These are phyloP conservation scores for Micrasema longulum DNA, from an alignment of 1,140 invertebrate species.

Conservation along the genomic window DNA sequence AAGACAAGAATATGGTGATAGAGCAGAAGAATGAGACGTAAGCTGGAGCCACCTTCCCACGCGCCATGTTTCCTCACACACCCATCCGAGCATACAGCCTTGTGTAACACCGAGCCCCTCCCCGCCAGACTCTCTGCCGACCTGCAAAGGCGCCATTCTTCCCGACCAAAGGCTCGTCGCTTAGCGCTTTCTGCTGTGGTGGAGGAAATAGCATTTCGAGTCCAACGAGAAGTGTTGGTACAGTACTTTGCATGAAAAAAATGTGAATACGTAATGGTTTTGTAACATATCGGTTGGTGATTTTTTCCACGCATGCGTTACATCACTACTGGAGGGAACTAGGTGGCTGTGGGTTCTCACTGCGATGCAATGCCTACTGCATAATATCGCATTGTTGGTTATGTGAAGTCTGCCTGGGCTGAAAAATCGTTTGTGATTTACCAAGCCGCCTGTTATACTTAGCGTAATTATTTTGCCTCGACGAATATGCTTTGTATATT, in stretches of 20 bases:
- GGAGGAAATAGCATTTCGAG: slow-evolving; percentile 37
- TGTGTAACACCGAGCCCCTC: slow-evolving; percentile 22
- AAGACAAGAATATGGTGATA: slow-evolving; percentile 11
- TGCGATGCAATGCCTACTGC: neutral
- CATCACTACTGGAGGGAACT: slow-evolving; percentile 10
- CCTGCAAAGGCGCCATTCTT: neutral
- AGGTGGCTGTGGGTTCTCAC: slow-evolving; percentile 11
- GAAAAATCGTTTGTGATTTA: no score
- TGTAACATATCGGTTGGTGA: slow-evolving; percentile 40
- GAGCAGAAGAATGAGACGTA: slow-evolving; percentile 17
- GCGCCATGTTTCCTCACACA: slow-evolving; percentile 24
- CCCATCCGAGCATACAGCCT: slow-evolving; percentile 8
- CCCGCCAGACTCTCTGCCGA: neutral
- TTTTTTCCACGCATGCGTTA: slow-evolving; percentile 38
- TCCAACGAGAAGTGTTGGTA: slow-evolving; percentile 18
- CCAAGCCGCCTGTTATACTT: no score
- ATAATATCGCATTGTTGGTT: no score
- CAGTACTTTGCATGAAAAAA: slow-evolving; percentile 16
- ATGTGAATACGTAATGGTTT: slow-evolving; percentile 41
- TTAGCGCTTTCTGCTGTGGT: slow-evolving; percentile 17
- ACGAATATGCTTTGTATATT: no score
- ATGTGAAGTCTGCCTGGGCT: no score
- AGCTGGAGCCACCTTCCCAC: slow-evolving; percentile 12
- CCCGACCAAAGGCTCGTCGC: slow-evolving; percentile 6
- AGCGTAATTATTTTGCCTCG: no score